These are phyloP conservation scores for Coturnix japonica DNA, from an alignment of 2,113 vertebrate species.

Conservation along the genomic window DNA sequence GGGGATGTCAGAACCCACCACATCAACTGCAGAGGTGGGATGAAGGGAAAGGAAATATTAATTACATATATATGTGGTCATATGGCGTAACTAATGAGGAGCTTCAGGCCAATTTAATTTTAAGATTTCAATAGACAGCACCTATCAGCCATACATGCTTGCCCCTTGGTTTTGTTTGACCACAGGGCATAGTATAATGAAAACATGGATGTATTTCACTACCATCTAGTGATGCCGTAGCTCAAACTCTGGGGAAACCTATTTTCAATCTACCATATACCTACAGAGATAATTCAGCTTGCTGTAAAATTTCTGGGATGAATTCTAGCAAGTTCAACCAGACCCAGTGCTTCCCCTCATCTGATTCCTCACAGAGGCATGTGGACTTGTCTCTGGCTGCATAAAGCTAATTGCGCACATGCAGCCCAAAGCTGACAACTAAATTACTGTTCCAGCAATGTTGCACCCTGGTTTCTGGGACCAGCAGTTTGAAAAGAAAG, in stretches of 20 bases:
- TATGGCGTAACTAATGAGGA: background rate
- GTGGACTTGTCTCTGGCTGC: background rate
- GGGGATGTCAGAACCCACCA: too few species aligned
- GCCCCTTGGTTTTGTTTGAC: background rate
- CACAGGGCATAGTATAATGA: background rate
- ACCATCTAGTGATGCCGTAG: background rate
- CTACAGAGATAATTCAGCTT: background rate
- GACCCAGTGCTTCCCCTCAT: background rate
- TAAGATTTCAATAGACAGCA: background rate
- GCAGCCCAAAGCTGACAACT: slow-evolving; percentile 13
- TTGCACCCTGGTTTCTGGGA: slow-evolving; percentile 20
- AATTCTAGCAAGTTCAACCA: background rate
- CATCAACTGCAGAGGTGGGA: fast-evolving
- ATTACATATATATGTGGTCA: background rate
- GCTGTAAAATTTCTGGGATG: background rate
- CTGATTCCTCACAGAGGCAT: background rate
- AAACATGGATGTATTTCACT: background rate
- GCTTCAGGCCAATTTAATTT: background rate
- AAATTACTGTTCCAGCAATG: slow-evolving; percentile 30
- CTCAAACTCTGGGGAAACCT: background rate
- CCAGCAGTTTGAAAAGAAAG: slow-evolving; percentile 25
- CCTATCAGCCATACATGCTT: background rate
- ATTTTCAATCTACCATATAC: background rate
- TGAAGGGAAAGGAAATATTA: background rate
- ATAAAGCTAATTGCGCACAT: slow-evolving; percentile 11